Conservation (phyloP, 1,140 invertebrate genomes). For the Sminthurides bifidus region DNA sequence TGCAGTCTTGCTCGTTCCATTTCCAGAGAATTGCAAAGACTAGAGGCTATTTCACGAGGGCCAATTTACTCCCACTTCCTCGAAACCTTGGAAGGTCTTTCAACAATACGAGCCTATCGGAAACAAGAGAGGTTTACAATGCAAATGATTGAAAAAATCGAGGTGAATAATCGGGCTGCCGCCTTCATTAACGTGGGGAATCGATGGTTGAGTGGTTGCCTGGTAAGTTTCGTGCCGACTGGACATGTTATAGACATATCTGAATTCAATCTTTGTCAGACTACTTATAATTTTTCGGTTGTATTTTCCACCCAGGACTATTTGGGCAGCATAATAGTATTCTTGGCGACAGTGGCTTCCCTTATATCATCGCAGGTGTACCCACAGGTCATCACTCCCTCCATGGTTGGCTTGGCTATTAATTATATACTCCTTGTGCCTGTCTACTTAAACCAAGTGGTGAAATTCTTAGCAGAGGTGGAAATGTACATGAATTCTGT, state of each 20-base stretch:
- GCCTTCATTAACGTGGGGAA: slow-evolving; percentile 64
- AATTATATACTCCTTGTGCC: slow-evolving; percentile 69
- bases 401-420: slow-evolving; percentile 57
- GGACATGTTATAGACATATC: no score
- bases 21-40: slow-evolving; percentile 54
- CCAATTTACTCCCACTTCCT: slow-evolving; percentile 58
- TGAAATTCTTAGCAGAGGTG: slow-evolving; percentile 63
- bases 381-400: slow-evolving; percentile 45
- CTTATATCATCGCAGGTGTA: slow-evolving; percentile 44
- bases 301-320: slow-evolving; percentile 51
- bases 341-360: slow-evolving; percentile 54
- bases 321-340: slow-evolving; percentile 61
- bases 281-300: no score
- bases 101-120: slow-evolving; percentile 55
- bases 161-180: slow-evolving; percentile 61
- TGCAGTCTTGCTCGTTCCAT: background rate
- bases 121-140: slow-evolving; percentile 52
- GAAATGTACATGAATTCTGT: slow-evolving; percentile 68
- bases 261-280: no score
- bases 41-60: slow-evolving; percentile 49
- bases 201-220: slow-evolving; percentile 64
- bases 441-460: slow-evolving; percentile 68
- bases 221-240: slow-evolving; percentile 55
- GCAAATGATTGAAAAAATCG: slow-evolving; percentile 51
- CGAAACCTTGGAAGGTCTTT: slow-evolving; percentile 54